phyloP scores from a whole-genome alignment of 2,888 invertebrate species.

The Thyatira batis region DNA sequence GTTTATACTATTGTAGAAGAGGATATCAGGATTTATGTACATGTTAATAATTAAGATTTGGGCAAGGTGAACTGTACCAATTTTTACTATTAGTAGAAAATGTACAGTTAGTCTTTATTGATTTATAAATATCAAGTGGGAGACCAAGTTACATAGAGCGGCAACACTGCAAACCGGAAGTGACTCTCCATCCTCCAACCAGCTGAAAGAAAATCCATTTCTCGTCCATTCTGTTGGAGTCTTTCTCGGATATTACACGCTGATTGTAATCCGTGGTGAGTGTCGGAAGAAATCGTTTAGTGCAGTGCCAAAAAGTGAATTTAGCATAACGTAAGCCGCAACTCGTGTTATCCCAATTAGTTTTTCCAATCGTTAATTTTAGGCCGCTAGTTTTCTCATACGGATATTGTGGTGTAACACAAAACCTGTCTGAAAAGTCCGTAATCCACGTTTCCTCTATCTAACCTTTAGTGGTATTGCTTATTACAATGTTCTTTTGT shows the following conservation, averaged over 20 bases:
- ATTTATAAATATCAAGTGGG: not conserved
- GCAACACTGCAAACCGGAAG: slow-evolving; percentile 65
- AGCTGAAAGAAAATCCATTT: slow-evolving; percentile 74
- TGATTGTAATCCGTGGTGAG: slow-evolving; percentile 81
- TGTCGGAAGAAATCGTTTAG: slow-evolving; percentile 69
- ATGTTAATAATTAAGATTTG: no score
- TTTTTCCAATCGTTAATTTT: not conserved
- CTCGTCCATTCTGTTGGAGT: slow-evolving; percentile 87
- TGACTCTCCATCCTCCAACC: slow-evolving; percentile 66
- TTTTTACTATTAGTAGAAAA: no score
- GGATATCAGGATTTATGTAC: no score
- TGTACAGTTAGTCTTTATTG: not conserved
- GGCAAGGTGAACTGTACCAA: no score
- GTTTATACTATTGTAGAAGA: no score
- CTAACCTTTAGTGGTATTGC: not conserved
- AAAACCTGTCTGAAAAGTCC: not conserved
- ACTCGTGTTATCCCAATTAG: slow-evolving; percentile 25
- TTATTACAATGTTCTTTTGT: slow-evolving; percentile 15
- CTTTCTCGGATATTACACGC: slow-evolving; percentile 85
- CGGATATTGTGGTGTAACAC: slow-evolving; percentile 23
- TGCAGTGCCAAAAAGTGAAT: slow-evolving; percentile 70
- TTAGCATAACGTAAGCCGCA: slow-evolving; percentile 34
- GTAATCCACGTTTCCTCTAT: not conserved
- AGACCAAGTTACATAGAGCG: slow-evolving; percentile 3
- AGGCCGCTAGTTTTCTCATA: not conserved